Conservation (phyloP, 92 coral and sea anemone genomes). For the Pocillopora meandrina region DNA sequence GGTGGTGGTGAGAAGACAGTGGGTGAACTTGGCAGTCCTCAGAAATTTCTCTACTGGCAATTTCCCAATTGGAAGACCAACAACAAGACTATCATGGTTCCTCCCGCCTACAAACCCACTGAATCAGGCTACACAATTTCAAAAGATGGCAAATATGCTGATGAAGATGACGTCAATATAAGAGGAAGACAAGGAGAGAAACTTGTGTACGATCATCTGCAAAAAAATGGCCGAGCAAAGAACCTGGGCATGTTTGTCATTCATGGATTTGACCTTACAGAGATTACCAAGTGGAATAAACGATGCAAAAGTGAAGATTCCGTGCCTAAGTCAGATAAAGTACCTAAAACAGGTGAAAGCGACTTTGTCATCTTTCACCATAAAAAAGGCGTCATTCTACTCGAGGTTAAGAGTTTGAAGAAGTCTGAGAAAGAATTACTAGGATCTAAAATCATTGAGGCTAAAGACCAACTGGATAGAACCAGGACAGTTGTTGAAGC, state of each 20-base stretch:
- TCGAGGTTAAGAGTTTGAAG: constrained; percentile 50
- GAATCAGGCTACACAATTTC: constrained; percentile 22
- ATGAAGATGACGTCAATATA: constrained; percentile 24
- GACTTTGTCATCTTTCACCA: constrained; percentile 55
- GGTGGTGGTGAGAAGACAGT: constrained; percentile 15
- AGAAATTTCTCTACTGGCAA: constrained; percentile 41
- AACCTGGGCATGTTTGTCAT: constrained; percentile 55
- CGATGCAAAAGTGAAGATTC: constrained; percentile 3
- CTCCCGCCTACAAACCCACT: constrained; percentile 33
- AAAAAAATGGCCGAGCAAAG: constrained; percentile 26
- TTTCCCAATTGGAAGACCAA: constrained; percentile 49
- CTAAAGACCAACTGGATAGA: neutral
- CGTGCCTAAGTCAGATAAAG: neutral
- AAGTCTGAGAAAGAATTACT: neutral
- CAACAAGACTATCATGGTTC: constrained; percentile 55
- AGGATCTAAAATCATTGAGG: neutral
- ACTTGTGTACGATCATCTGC: constrained; percentile 37
- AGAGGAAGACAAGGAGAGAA: constrained; percentile 38
- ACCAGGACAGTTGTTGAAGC: neutral
- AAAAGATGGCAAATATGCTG: constrained; percentile 18
- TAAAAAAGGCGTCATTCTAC: constrained; percentile 39
- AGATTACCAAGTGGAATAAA: constrained; percentile 35
- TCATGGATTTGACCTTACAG: constrained; percentile 35
- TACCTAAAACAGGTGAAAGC: constrained; percentile 13
- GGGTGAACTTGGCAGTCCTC: constrained; percentile 27